Evolutionary conservation across 2,113 vertebrate species (phyloP).

Genomic region (Semicossyphus pulcher): DNA sequence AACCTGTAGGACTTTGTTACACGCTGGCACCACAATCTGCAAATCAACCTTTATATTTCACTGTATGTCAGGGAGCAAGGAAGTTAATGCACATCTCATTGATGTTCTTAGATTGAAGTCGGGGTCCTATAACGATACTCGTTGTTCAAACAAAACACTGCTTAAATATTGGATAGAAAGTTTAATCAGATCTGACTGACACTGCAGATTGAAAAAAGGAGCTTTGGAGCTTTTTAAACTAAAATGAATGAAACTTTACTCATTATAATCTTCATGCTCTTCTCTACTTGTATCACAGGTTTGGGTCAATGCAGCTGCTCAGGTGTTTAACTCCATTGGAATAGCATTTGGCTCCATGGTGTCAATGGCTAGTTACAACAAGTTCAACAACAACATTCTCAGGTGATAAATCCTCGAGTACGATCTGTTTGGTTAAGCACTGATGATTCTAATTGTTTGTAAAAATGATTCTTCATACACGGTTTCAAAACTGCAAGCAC

Average conservation of each 20-base stretch:
- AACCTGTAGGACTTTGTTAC: not conserved
- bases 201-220: too few relatives aligned
- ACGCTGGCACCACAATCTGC: not conserved
- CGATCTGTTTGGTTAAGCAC: too few relatives aligned
- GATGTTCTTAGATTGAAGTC: too few relatives aligned
- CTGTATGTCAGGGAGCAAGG: not conserved
- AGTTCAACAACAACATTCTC: slow-evolving; percentile 83
- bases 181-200: too few relatives aligned
- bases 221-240: too few relatives aligned
- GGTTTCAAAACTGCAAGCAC: not conserved
- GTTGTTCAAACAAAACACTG: too few relatives aligned
- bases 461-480: not conserved
- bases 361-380: slow-evolving; percentile 86
- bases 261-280: not conserved
- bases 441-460: too few relatives aligned
- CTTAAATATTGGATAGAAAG: too few relatives aligned
- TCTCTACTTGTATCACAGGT: slow-evolving; percentile 62
- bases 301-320: slow-evolving; percentile 84
- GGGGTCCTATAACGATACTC: too few relatives aligned
- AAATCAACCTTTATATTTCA: not conserved
- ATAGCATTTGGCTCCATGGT: slow-evolving; percentile 83
- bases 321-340: slow-evolving; percentile 85
- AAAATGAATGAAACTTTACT: too few relatives aligned
- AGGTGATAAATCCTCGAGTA: too few relatives aligned
- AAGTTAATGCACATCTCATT: too few relatives aligned